phyloP scores from a whole-genome alignment of 2,797 vertebrate species.

The Lerista edwardsae region DNA sequence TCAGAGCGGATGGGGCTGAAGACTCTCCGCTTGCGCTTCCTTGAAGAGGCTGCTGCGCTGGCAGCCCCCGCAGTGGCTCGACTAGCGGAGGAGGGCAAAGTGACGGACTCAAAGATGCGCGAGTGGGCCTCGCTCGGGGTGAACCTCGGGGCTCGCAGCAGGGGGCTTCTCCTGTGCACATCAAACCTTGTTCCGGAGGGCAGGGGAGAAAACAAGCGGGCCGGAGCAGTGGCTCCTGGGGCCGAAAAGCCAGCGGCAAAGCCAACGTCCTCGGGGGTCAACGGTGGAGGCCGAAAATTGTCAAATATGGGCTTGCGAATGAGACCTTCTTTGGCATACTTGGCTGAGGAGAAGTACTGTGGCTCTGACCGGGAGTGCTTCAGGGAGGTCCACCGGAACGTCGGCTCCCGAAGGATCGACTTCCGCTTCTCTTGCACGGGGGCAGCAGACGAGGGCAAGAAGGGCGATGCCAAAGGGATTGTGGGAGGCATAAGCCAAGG shows the following conservation, averaged over 20 bases:
- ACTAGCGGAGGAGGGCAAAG: slow-evolving; percentile 77
- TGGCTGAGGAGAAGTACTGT: slow-evolving; percentile 97
- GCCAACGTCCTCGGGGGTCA: slow-evolving; percentile 95
- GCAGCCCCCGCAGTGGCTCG: slow-evolving; percentile 83
- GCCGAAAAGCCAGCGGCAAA: slow-evolving; percentile 86
- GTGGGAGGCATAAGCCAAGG: slow-evolving; percentile 93
- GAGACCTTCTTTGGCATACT: slow-evolving; percentile 99
- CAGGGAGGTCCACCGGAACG: slow-evolving; percentile 95
- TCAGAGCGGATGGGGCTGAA: slow-evolving; percentile 82
- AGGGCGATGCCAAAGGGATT: slow-evolving; percentile 83
- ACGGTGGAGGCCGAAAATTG: slow-evolving; percentile 95
- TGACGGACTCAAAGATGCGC: slow-evolving; percentile 96
- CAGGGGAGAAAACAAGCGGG: slow-evolving; percentile 88
- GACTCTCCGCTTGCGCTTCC: slow-evolving; percentile 80
- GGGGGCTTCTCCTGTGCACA: slow-evolving; percentile 90
- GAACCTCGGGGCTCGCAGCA: slow-evolving; percentile 93
- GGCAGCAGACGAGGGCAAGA: slow-evolving; percentile 84
- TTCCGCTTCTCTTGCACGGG: slow-evolving; percentile 90
- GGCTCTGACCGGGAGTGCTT: slow-evolving; percentile 89
- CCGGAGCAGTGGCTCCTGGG: slow-evolving; percentile 78
- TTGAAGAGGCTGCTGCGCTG: slow-evolving; percentile 77
- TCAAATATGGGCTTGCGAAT: slow-evolving; percentile 98
- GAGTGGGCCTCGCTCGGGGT: slow-evolving; percentile 97
- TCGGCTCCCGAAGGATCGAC: slow-evolving; percentile 94
- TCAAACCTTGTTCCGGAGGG: slow-evolving; percentile 88